These are phyloP conservation scores for Dolichoris vasculosae DNA, from an alignment of 1,140 invertebrate species.

Conservation along the genomic window DNA sequence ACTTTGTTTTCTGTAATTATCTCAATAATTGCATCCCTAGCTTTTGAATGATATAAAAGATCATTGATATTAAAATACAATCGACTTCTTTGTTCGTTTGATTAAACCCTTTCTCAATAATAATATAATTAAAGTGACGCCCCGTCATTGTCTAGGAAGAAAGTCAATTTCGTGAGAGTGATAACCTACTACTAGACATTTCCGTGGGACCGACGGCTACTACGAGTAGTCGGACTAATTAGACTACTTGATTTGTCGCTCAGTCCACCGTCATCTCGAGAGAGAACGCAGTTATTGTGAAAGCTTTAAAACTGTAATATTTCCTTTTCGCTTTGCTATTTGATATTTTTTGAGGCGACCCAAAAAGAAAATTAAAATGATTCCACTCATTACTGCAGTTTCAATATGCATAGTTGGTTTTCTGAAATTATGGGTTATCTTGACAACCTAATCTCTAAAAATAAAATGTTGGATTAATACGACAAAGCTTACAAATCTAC, in stretches of 20 bases:
- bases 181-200: neutral
- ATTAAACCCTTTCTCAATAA: conserved; percentile 23
- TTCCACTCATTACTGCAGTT: neutral
- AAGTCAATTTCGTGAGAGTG: conserved; percentile 11
- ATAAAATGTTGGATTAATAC: neutral
- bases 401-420: neutral
- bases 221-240: neutral
- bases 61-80: conserved; percentile 25
- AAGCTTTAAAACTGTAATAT: neutral
- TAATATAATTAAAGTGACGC: conserved; percentile 51
- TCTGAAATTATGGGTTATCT: neutral
- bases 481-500: neutral
- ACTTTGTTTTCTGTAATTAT: neutral
- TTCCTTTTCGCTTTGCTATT: neutral
- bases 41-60: neutral
- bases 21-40: neutral
- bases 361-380: neutral
- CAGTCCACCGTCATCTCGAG: neutral
- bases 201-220: conserved; percentile 29
- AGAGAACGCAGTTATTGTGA: neutral
- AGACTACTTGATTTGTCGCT: neutral
- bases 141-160: conserved; percentile 50
- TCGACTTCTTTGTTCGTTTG: conserved; percentile 45
- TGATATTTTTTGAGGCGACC: neutral
- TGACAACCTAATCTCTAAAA: neutral